Conservation (phyloP, 2,797 vertebrate species). For the Chiroxiphia lanceolata region DNA sequence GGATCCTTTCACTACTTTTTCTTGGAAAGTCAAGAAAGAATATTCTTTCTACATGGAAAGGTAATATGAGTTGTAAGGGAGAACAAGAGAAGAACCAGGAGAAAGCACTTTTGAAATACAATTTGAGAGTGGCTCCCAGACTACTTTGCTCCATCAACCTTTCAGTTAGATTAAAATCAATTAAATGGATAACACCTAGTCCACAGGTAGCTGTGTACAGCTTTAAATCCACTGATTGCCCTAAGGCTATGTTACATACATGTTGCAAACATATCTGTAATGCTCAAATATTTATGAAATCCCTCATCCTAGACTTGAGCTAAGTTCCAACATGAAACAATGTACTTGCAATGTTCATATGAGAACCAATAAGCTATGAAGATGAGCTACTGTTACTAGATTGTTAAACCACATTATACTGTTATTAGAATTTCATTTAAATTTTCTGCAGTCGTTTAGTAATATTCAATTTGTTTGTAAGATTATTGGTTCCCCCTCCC, state of each 20-base stretch:
- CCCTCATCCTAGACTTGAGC: background rate
- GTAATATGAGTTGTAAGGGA: background rate
- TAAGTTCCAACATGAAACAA: background rate
- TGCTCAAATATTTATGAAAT: background rate
- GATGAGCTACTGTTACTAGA: background rate
- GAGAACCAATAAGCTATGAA: background rate
- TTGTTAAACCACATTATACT: background rate
- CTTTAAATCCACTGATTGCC: background rate
- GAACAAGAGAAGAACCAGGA: background rate
- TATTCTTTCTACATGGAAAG: background rate
- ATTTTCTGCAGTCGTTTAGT: background rate
- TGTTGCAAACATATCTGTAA: background rate
- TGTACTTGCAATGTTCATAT: background rate
- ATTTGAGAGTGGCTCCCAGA: background rate
- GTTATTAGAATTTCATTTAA: background rate
- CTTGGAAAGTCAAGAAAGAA: background rate
- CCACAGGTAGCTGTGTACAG: background rate
- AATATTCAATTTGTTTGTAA: background rate
- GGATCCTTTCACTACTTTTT: background rate
- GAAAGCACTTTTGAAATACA: background rate
- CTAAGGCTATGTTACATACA: background rate
- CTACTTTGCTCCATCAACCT: background rate
- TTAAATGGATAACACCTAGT: background rate
- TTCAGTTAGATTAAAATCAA: background rate
- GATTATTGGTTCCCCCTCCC: rapidly evolving